A percentile compares a stretch with the other conserved stretches of the same genome.
These are phyloP conservation scores for Gavialis gangeticus DNA, from an alignment of 2,113 vertebrate species.

Conservation along the genomic window DNA sequence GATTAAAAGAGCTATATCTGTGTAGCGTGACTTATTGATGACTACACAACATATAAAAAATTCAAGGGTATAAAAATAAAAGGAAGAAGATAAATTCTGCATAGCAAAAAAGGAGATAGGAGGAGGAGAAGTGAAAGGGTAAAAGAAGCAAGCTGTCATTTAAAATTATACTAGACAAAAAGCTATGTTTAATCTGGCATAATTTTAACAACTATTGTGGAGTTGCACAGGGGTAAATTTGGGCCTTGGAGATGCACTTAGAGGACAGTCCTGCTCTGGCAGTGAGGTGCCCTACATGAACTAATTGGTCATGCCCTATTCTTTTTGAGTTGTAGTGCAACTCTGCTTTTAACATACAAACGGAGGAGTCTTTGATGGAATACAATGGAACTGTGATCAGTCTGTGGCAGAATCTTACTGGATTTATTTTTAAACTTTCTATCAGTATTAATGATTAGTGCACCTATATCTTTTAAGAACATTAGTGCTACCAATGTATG, in stretches of 20 bases:
- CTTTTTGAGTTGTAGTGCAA: not conserved
- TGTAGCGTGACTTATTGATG: not conserved
- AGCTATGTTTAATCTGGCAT: not conserved
- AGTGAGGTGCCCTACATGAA: not conserved
- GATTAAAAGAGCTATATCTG: slow-evolving; percentile 9
- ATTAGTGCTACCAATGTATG: not conserved
- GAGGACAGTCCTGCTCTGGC: not conserved
- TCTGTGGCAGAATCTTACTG: not conserved
- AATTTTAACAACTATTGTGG: not conserved
- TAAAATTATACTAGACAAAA: not conserved
- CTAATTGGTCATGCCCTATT: accelerated
- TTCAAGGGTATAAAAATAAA: not conserved
- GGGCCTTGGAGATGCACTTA: not conserved
- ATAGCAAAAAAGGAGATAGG: not conserved
- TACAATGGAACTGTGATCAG: not conserved
- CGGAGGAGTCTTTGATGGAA: not conserved
- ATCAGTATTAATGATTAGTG: not conserved
- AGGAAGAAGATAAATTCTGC: not conserved
- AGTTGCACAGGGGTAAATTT: not conserved
- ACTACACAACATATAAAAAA: not conserved
- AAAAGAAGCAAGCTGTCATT: not conserved
- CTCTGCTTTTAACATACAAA: not conserved
- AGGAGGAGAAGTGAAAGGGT: not conserved
- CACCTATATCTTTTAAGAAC: not conserved
- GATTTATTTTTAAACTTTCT: not conserved